Evolutionary conservation across 2,797 vertebrate genomes (phyloP), one percentile per base, ranked within the genome.

Genomic region (Alcedo atthis): DNA sequence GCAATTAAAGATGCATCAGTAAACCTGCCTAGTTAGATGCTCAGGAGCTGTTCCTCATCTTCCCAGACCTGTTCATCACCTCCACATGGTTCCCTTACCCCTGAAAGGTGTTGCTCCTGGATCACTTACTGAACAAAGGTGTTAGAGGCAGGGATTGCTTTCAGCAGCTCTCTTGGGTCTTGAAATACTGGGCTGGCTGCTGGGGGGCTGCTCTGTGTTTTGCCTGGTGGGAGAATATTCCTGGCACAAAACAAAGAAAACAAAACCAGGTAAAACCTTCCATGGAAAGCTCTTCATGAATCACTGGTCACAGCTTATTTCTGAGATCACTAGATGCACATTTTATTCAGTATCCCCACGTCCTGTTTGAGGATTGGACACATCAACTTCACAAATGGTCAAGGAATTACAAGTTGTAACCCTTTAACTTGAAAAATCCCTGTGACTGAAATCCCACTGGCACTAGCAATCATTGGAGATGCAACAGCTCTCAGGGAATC

Each of bases 71-170:
- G 53, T 30, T 92, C 46, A 59, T 26, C 26, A 90, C 58, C 32
- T 51, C 55, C 45, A 33, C 1, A 1, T 6, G 37, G 20, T 78
- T 71, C 42, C 45, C 51, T 69, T 54, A 45, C 14, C 69, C 61
- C 13, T 42, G 24, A 79, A 95, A 80, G 53, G 77, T 0, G 9
- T 53, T 78, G 69, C 57, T 80, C 54, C 66, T n/a, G 48, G 51
- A 83, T 54, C 68, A 96, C 96, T 95, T 95, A 97, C 96, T 1
- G 79, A 85, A 95, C 54, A 71, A 97, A 92, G 53, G 63, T 32
- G 62, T 76, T 91, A 22, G 93, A 91, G 69, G 89, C 49, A 64
- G 93, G 59, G 37, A 68, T 49, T 58, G 49, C 35, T 90, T 92
- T 95, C 88, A 87, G 94, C 30, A 90, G 62, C 54, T 97, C 96